Conservation (phyloP, 1,140 invertebrate genomes). For the Nasonia giraulti region DNA sequence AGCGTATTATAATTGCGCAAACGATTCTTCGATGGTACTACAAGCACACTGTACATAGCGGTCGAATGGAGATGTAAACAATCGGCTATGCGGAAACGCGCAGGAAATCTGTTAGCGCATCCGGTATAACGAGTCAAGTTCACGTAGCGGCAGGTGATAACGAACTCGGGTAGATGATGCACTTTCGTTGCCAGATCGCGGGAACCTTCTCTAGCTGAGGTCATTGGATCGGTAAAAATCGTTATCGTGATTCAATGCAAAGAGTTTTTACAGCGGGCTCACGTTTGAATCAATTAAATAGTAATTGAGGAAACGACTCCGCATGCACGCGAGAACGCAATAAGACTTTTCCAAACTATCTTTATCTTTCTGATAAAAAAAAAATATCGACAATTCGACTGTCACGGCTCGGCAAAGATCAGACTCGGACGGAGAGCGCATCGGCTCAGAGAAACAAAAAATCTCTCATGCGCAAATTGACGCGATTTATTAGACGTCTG, state of each 20-base stretch:
- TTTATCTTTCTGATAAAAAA: too few relatives aligned
- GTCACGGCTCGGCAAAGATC: too few relatives aligned
- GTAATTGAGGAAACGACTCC: not conserved
- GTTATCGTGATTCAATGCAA: not conserved
- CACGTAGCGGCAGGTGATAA: conserved; percentile 4
- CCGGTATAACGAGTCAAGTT: conserved; percentile 20
- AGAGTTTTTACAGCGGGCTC: not conserved
- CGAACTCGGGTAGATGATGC: not conserved
- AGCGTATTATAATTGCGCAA: not conserved
- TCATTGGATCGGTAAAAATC: not conserved
- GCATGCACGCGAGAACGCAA: too few relatives aligned
- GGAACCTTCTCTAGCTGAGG: not conserved
- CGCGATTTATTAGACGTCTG: too few relatives aligned
- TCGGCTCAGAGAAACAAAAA: too few relatives aligned
- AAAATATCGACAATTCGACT: too few relatives aligned
- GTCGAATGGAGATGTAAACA: conserved; percentile 2
- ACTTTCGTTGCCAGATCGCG: not conserved
- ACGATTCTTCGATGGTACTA: not conserved
- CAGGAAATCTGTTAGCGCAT: conserved; percentile 2
- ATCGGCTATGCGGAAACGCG: conserved; percentile 12
- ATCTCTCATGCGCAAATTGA: too few relatives aligned
- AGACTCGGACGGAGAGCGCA: too few relatives aligned
- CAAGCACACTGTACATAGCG: not conserved
- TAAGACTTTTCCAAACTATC: too few relatives aligned
- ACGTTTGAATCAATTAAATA: not conserved